These are phyloP conservation scores for Melipona bicolor DNA, from an alignment of 2,888 invertebrate species.

Conservation along the genomic window DNA sequence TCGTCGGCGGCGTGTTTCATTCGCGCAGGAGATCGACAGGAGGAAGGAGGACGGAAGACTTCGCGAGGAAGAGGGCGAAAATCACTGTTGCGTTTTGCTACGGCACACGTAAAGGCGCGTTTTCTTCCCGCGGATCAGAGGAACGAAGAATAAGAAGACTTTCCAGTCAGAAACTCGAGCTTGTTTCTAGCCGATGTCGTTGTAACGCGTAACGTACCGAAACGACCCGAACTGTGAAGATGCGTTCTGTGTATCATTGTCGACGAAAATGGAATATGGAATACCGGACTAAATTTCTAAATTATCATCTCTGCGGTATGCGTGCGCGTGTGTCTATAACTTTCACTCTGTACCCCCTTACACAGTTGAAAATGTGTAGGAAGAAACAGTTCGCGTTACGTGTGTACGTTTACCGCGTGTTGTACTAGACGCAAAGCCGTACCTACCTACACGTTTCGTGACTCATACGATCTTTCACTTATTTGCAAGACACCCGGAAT, in stretches of 20 bases:
- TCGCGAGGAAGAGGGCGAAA: neutral
- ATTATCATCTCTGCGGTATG: neutral
- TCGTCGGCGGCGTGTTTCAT: neutral
- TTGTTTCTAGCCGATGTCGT: neutral
- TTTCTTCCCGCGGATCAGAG: neutral
- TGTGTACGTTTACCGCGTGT: neutral
- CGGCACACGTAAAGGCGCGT: neutral
- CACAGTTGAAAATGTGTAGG: too few species aligned
- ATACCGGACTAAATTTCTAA: too few species aligned
- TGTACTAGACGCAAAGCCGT: neutral
- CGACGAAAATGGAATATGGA: neutral
- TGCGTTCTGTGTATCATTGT: neutral
- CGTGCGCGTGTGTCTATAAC: neutral
- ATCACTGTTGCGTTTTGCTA: too few species aligned
- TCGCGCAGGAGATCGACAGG: neutral
- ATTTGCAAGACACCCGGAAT: conserved; percentile 30
- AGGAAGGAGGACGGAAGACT: conserved; percentile 16
- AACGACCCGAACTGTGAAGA: neutral
- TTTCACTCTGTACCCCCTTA: neutral
- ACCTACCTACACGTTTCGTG: conserved; percentile 25
- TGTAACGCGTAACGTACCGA: neutral
- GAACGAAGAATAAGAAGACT: conserved; percentile 8
- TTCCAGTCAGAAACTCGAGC: neutral
- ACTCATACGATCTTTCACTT: conserved; percentile 38
- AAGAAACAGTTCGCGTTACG: neutral